Evolutionary conservation across 2,888 invertebrate species (phyloP).

Genomic region (Diaprepes abbreviatus): DNA sequence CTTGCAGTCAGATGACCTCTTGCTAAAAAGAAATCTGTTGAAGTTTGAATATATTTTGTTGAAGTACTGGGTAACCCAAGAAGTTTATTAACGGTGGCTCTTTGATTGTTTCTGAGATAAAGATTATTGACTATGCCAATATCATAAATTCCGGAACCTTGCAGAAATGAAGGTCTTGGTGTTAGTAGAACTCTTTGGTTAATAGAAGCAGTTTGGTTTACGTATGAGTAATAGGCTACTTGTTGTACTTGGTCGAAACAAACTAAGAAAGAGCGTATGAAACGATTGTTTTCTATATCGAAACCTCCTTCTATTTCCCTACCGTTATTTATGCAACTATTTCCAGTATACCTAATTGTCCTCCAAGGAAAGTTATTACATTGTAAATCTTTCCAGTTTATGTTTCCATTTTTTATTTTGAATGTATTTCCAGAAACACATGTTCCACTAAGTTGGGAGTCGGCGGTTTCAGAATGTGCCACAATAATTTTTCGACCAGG

Average conservation of each 20-base stretch:
- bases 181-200: constrained; percentile 25
- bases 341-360: constrained; percentile 59
- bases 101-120: constrained; percentile 60
- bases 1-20: constrained; percentile 76
- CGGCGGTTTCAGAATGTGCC: background rate
- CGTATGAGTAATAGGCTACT: constrained; percentile 70
- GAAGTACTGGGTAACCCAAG: constrained; percentile 56
- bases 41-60: constrained; percentile 68
- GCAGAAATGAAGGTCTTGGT: constrained; percentile 66
- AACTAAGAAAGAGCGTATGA: constrained; percentile 69
- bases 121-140: constrained; percentile 61
- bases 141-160: constrained; percentile 68
- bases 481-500: constrained; percentile 4
- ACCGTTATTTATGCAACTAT: constrained; percentile 6
- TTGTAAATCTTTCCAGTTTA: constrained; percentile 18
- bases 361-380: constrained; percentile 22
- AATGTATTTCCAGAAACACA: constrained; percentile 7
- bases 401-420: background rate
- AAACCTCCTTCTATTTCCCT: constrained; percentile 69
- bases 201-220: constrained; percentile 63
- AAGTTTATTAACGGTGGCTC: constrained; percentile 59
- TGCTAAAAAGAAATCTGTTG: constrained; percentile 66
- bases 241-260: constrained; percentile 71
- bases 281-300: constrained; percentile 64
- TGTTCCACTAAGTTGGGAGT: background rate